These are phyloP conservation scores for Cataglyphis albicans DNA, from an alignment of 2,888 invertebrate species.

Conservation along the genomic window DNA sequence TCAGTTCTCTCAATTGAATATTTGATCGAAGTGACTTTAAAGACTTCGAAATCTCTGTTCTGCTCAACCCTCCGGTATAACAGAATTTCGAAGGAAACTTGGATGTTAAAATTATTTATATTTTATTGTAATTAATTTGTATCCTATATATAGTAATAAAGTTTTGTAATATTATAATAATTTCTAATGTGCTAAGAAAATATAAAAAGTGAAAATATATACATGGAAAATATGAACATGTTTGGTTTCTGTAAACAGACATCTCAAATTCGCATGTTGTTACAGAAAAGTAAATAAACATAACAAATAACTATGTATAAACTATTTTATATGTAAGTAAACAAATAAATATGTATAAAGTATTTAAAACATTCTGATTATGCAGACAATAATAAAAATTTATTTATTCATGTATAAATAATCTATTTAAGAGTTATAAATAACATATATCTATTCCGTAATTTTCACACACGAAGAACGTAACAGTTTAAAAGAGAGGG, in stretches of 20 bases:
- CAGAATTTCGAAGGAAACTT: slow-evolving; percentile 1
- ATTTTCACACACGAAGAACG: too few species aligned
- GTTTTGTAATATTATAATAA: not conserved
- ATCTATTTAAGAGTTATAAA: too few species aligned
- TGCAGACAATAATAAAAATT: not conserved
- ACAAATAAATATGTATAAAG: not conserved
- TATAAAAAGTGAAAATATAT: not conserved
- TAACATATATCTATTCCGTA: too few species aligned
- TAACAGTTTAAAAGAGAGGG: too few species aligned
- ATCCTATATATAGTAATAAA: not conserved
- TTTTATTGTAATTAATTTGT: not conserved
- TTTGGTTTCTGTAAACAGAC: not conserved
- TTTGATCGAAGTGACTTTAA: slow-evolving; percentile 7
- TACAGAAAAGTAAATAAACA: not conserved
- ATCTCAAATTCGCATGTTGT: not conserved
- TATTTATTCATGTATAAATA: not conserved
- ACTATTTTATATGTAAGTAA: not conserved
- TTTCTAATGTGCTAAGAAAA: not conserved
- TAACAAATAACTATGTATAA: not conserved
- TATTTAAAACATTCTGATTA: not conserved
- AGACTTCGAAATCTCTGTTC: not conserved
- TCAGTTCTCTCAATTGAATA: slow-evolving; percentile 15
- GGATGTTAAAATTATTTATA: not conserved
- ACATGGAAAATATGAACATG: not conserved
- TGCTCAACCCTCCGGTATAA: not conserved